phyloP scores from a whole-genome alignment of 2,797 vertebrate genomes.

The Scyliorhinus canicula region DNA sequence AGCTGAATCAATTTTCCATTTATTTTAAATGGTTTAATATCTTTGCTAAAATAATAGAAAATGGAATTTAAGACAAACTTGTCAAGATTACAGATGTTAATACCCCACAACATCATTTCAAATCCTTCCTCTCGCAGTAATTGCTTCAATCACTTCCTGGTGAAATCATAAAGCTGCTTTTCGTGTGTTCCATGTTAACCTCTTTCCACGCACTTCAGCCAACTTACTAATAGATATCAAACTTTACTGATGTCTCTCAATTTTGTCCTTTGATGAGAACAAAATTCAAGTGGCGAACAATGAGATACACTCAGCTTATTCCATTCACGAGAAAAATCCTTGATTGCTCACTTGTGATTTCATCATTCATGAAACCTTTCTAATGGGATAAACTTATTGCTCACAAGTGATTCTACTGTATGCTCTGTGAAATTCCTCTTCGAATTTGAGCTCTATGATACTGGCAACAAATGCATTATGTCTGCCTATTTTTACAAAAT shows the following conservation, averaged over 20 bases:
- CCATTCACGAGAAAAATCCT: background rate
- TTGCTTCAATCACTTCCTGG: background rate
- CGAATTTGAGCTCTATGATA: background rate
- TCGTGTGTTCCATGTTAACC: background rate
- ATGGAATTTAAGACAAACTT: background rate
- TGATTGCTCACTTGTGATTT: background rate
- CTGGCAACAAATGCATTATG: background rate
- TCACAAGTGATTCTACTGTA: background rate
- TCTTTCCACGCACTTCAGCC: background rate
- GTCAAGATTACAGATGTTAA: background rate
- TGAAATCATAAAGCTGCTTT: background rate
- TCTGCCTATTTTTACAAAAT: background rate
- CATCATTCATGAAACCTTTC: background rate
- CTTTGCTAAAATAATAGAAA: constrained; percentile 3
- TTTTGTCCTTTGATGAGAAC: background rate
- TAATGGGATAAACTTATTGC: background rate
- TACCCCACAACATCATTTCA: background rate
- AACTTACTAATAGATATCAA: background rate
- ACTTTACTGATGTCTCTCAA: background rate
- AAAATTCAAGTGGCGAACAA: background rate
- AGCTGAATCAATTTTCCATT: constrained; percentile 17
- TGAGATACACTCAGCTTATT: background rate
- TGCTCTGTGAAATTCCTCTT: background rate
- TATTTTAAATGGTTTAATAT: background rate
- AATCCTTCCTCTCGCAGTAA: background rate